Evolutionary conservation across 2,888 invertebrate genomes (phyloP), one percentile per base, ranked within the genome.

Genomic region (Aspidiotus rigidus): DNA sequence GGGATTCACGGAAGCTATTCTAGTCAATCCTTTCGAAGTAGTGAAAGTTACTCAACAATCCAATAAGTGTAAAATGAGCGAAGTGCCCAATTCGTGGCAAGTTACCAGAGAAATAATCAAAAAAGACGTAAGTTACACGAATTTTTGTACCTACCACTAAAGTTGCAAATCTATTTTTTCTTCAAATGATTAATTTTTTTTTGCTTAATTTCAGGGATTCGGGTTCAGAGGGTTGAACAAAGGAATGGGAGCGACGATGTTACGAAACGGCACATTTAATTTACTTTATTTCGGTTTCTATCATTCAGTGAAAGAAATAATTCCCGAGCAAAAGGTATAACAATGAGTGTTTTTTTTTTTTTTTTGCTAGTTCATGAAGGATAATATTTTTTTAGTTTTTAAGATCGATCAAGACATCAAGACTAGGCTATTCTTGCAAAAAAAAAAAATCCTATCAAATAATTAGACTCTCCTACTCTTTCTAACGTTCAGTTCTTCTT

Each of bases 251-350:
- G 90, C 95, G 0, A 96, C 95, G 1, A 85, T 95, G 75, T 87
- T 87, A 8, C 83, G 96, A 74, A 93, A 95, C 81, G 93, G 92
- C 0, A 82, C 90, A 7, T 96, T 94, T 78, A 97, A 96, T 78
- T 90, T 89, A 85, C 84, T 94, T 62, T 97, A 96, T 79, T 95
- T 97, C 77, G 93, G 96, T 49, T 91, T 95, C 77, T 96, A 96
- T 78, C 93, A 95, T 79, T 91, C 91, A 73, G 87, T 93, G 1
- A 94, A 91, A 79, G 87, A 86, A 62, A 80, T 79, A 73, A 76
- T 89, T 67, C 88, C 88, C 11, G 84, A 84, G 75, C 83, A 82
- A 76, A 78, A 86, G 78, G 86, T 86, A 75, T 77, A 77, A 75
- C 57, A 40, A 10, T 13, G 8, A 64, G 1, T 54, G 17, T 11